Evolutionary conservation across 1,140 invertebrate genomes (phyloP).

Genomic region (Marisa cornuarietis): DNA sequence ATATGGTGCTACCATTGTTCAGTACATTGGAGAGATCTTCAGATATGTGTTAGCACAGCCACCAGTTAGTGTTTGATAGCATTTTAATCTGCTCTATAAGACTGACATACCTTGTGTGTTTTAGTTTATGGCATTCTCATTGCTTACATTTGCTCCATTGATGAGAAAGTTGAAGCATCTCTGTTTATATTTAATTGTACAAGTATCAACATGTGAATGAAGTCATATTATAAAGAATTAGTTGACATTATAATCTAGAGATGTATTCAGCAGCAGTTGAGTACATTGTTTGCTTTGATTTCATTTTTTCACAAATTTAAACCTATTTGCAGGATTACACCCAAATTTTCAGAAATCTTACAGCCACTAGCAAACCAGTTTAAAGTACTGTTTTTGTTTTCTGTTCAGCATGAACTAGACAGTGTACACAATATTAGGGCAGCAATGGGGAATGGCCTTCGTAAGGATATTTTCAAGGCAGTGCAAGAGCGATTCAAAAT

Average conservation of each 20-base stretch:
- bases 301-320: neutral
- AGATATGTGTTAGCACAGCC: conserved; percentile 84
- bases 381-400: conserved; percentile 15
- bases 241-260: neutral
- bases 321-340: neutral
- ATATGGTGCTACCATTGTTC: conserved; percentile 53
- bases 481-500: conserved; percentile 88
- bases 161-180: neutral
- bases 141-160: neutral
- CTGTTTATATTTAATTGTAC: neutral
- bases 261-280: neutral
- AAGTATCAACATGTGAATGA: neutral
- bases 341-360: neutral
- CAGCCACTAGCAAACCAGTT: neutral
- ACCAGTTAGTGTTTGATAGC: conserved; percentile 33
- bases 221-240: neutral
- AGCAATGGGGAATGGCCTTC: conserved; percentile 73
- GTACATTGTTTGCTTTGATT: neutral
- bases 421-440: conserved; percentile 38
- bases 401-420: conserved; percentile 39
- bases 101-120: neutral
- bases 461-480: conserved; percentile 93
- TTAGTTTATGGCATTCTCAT: neutral
- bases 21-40: conserved; percentile 99
- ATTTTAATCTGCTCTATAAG: neutral